These are phyloP conservation scores for Knipowitschia caucasica DNA, from an alignment of 2,797 vertebrate genomes.

Conservation along the genomic window DNA sequence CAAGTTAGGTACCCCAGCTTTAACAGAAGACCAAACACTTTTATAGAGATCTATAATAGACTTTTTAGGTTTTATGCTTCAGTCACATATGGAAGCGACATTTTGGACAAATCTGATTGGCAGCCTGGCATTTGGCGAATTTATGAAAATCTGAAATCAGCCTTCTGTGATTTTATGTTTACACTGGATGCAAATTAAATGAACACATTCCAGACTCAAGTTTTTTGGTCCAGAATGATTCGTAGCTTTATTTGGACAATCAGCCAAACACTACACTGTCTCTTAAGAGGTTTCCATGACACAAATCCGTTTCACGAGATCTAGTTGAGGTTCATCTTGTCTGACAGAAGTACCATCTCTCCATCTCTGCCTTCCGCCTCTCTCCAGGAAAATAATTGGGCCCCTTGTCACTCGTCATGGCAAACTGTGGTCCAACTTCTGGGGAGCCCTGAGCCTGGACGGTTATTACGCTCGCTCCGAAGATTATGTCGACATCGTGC, in stretches of 20 bases:
- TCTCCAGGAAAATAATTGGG: constrained; percentile 89
- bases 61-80: too few species aligned
- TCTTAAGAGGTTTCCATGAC: constrained; percentile 18
- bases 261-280: constrained; percentile 22
- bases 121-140: too few species aligned
- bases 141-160: constrained; percentile 20
- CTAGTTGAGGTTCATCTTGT: constrained; percentile 43
- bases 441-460: constrained; percentile 93
- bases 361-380: constrained; percentile 33
- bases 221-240: constrained; percentile 14
- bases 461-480: constrained; percentile 97
- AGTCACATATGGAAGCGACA: too few species aligned
- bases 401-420: constrained; percentile 92
- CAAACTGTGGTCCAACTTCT: constrained; percentile 99
- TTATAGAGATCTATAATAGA: too few species aligned
- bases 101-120: too few species aligned
- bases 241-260: constrained; percentile 18
- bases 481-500: constrained; percentile 96
- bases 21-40: too few species aligned
- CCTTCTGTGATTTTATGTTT: constrained; percentile 16
- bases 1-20: too few species aligned
- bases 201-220: constrained; percentile 8
- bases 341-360: constrained; percentile 48
- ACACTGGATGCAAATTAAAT: constrained; percentile 21
- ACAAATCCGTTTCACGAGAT: constrained; percentile 43